Evolutionary conservation across 2,113 vertebrate genomes (phyloP).

Genomic region (Cyphomyrus discorhynchus): DNA sequence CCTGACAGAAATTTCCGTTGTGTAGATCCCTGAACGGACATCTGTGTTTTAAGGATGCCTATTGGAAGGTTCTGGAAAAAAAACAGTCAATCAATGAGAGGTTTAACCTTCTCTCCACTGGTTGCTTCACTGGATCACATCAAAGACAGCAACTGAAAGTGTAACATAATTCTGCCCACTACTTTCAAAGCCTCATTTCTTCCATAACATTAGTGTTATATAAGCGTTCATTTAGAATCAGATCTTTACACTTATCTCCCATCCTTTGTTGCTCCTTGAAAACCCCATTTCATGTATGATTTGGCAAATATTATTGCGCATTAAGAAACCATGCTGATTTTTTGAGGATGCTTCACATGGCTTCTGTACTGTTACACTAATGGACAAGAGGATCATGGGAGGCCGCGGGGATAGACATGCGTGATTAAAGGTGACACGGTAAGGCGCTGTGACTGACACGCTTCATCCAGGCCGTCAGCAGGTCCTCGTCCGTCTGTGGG

Average conservation of each 20-base stretch:
- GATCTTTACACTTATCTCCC: background rate
- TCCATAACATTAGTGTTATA: background rate
- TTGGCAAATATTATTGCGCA: background rate
- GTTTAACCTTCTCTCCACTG: background rate
- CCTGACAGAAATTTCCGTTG: background rate
- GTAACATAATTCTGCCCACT: background rate
- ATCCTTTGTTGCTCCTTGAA: background rate
- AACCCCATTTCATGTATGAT: background rate
- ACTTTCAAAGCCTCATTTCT: background rate
- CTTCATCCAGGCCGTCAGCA: background rate
- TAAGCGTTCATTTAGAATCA: background rate
- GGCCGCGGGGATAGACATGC: background rate
- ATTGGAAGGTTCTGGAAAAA: background rate
- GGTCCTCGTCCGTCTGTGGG: background rate
- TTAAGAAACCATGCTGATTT: background rate
- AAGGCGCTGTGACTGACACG: background rate
- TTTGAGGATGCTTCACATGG: background rate
- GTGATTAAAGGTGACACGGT: conserved; percentile 1
- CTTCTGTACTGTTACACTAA: background rate
- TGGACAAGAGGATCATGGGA: conserved; percentile 11
- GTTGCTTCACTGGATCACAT: background rate
- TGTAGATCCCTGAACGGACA: background rate
- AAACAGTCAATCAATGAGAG: background rate
- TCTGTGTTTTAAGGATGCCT: background rate
- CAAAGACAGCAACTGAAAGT: background rate